Conservation (phyloP, 2,113 vertebrate species). For the Rhinolophus ferrumequinum region DNA sequence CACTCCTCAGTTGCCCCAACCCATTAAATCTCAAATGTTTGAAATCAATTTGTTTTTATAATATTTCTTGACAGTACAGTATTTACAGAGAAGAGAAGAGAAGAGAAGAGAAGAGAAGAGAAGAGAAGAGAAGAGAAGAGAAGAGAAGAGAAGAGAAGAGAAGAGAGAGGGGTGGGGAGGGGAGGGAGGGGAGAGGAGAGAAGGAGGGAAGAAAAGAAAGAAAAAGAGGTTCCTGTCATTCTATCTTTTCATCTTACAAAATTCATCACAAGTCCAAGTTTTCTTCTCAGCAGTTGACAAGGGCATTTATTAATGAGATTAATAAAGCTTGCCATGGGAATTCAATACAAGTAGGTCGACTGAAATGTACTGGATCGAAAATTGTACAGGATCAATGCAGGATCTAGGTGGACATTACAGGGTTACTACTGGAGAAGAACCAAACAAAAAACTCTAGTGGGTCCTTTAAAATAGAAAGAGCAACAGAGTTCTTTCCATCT, state of each 20-base stretch:
- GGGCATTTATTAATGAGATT: background rate
- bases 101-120: background rate
- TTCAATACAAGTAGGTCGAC: background rate
- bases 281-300: background rate
- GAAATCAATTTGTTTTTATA: background rate
- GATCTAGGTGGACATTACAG: background rate
- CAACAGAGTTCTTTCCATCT: background rate
- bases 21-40: background rate
- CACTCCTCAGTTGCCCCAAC: background rate
- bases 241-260: background rate
- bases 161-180: too few relatives aligned
- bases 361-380: background rate
- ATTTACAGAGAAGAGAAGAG: background rate
- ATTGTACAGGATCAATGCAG: background rate
- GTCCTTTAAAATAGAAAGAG: background rate
- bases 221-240: background rate
- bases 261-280: background rate
- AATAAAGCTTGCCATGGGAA: background rate
- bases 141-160: too few relatives aligned
- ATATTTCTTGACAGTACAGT: background rate
- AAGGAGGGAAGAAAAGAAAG: background rate
- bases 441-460: background rate
- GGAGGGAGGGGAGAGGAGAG: accelerated
- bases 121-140: background rate
- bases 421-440: background rate